Evolutionary conservation across 2,888 invertebrate species (phyloP).

Genomic region (Carcina quercana): DNA sequence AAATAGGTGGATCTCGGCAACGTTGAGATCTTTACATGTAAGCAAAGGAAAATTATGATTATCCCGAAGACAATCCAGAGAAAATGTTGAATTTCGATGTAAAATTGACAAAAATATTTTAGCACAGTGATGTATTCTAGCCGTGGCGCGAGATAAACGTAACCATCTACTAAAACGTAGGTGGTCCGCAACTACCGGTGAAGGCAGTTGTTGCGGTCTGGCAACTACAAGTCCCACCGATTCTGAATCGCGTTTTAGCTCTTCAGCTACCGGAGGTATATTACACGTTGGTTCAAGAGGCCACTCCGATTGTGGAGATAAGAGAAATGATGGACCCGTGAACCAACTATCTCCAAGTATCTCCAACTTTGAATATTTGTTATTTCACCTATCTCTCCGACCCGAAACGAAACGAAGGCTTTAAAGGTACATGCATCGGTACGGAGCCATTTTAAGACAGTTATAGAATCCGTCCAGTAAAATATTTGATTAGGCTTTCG

Average conservation of each 20-base stretch:
- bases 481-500: conserved; percentile 1
- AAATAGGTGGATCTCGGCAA: too few species aligned
- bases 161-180: neutral
- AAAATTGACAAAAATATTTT: too few species aligned
- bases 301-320: neutral
- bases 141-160: neutral
- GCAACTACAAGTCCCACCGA: neutral
- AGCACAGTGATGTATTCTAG: neutral
- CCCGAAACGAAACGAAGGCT: conserved; percentile 15
- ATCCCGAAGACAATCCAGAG: too few species aligned
- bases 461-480: conserved; percentile 14
- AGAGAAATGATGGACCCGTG: conserved; percentile 1
- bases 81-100: too few species aligned
- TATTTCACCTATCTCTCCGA: conserved; percentile 16
- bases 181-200: neutral
- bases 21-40: too few species aligned
- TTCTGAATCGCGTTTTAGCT: neutral
- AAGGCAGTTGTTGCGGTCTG: neutral
- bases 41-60: too few species aligned
- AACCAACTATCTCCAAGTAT: conserved; percentile 12
- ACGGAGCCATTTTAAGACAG: conserved; percentile 13
- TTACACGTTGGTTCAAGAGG: neutral
- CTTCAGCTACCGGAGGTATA: too few species aligned
- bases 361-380: conserved; percentile 9
- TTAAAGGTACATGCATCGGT: conserved; percentile 12